Conservation (phyloP, 2,888 invertebrate species). For the Hirtodrosophila histrioides region DNA sequence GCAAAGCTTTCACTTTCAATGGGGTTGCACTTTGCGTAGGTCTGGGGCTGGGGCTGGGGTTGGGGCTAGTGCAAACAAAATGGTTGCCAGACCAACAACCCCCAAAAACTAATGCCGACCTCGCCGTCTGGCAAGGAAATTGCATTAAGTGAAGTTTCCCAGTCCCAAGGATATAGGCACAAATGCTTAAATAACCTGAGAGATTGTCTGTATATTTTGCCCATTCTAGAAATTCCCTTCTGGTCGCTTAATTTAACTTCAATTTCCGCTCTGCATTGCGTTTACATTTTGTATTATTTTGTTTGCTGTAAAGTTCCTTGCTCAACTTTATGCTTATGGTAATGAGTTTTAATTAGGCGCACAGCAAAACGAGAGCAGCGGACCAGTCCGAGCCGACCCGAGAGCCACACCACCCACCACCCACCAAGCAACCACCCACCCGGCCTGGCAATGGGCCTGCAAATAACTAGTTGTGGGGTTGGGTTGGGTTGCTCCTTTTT, state of each 20-base stretch:
- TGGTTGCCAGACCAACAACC: constrained; percentile 37
- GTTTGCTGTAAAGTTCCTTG: constrained; percentile 48
- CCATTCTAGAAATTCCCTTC: constrained; percentile 1
- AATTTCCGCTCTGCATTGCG: constrained; percentile 50
- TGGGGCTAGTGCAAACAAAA: constrained; percentile 43
- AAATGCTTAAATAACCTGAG: constrained; percentile 43
- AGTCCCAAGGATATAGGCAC: constrained; percentile 17
- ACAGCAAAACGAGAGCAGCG: constrained; percentile 58
- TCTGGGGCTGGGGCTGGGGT: constrained; percentile 6
- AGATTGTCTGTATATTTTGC: constrained; percentile 16
- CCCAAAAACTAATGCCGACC: constrained; percentile 9
- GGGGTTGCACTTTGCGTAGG: constrained; percentile 43
- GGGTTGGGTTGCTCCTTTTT: not conserved
- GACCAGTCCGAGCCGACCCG: constrained; percentile 36
- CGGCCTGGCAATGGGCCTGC: constrained; percentile 15
- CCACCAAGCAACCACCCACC: constrained; percentile 35
- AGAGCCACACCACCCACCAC: constrained; percentile 33
- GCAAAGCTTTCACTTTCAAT: constrained; percentile 67
- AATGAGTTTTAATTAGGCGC: constrained; percentile 80
- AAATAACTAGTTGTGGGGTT: constrained; percentile 25
- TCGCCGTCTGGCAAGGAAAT: constrained; percentile 74
- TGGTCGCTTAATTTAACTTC: constrained; percentile 44
- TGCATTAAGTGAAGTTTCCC: constrained; percentile 64
- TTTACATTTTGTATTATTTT: constrained; percentile 19
- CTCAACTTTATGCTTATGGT: constrained; percentile 77